Conservation (phyloP, 2,888 invertebrate species). For the Coenonympha arcania region DNA sequence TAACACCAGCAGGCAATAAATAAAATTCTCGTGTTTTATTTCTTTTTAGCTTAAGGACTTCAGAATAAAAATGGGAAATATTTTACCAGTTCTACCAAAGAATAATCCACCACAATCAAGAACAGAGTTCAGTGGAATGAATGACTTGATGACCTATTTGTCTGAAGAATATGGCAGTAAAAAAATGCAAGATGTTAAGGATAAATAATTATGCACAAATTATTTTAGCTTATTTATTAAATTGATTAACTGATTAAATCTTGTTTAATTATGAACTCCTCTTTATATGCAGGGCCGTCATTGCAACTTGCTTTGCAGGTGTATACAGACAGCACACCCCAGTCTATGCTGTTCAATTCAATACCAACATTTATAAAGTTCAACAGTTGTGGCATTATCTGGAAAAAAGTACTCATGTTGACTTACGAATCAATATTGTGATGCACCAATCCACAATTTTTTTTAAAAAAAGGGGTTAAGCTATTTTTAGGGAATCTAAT, state of each 20-base stretch:
- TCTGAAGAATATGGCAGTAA: conserved; percentile 71
- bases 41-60: conserved; percentile 83
- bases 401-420: too few species aligned
- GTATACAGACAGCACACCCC: conserved; percentile 90
- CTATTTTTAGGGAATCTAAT: too few species aligned
- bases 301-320: conserved; percentile 88
- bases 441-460: too few species aligned
- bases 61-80: conserved; percentile 82
- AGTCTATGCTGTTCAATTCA: conserved; percentile 81
- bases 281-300: conserved; percentile 77
- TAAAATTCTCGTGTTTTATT: background rate
- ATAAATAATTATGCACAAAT: conserved; percentile 1
- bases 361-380: conserved; percentile 79
- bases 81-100: conserved; percentile 83
- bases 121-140: conserved; percentile 89
- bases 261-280: conserved; percentile 89
- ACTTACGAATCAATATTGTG: too few species aligned
- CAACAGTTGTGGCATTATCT: conserved; percentile 89
- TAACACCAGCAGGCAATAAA: background rate
- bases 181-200: conserved; percentile 28
- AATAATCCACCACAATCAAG: conserved; percentile 85
- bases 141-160: conserved; percentile 87
- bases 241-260: conserved; percentile 73
- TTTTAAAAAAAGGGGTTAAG: too few species aligned
- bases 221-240: conserved; percentile 15